Evolutionary conservation across 2,797 vertebrate species (phyloP).

Genomic region (Helostoma temminkii): DNA sequence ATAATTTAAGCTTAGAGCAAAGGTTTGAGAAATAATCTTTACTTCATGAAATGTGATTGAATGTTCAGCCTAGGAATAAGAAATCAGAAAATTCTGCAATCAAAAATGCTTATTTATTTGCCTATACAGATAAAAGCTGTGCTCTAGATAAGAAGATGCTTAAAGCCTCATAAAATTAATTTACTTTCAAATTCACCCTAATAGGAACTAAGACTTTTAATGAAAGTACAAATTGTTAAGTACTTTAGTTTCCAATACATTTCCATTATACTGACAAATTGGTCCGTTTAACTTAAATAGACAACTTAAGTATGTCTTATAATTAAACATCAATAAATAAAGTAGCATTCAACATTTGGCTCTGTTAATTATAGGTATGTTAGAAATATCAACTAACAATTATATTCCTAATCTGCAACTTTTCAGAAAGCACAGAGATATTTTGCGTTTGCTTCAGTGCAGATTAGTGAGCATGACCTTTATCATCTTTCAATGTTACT

Average conservation of each 20-base stretch:
- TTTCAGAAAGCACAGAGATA: slow-evolving; percentile 4
- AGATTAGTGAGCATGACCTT: background rate
- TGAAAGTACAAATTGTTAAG: too few species aligned
- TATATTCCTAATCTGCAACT: background rate
- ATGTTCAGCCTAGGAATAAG: too few species aligned
- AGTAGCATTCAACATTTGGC: background rate
- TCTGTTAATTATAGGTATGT: background rate
- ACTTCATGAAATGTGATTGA: too few species aligned
- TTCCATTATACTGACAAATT: background rate
- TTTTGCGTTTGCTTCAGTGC: slow-evolving; percentile 9
- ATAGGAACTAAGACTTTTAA: slow-evolving; percentile 1
- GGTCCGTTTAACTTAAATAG: background rate
- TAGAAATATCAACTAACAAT: background rate
- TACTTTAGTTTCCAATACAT: background rate
- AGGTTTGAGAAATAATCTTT: background rate
- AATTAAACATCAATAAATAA: background rate
- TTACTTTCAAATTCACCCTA: background rate
- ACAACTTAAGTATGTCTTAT: background rate
- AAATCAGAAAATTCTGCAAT: too few species aligned
- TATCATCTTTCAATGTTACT: slow-evolving; percentile 12
- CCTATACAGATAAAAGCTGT: background rate
- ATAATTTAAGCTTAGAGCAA: background rate
- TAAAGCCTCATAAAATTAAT: background rate
- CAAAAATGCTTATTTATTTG: background rate
- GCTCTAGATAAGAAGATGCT: background rate